A percentile compares a stretch with the other conserved stretches of the same genome.
These are phyloP conservation scores for Drosophila helvetica DNA, from an alignment of 2,888 invertebrate genomes.

Conservation along the genomic window DNA sequence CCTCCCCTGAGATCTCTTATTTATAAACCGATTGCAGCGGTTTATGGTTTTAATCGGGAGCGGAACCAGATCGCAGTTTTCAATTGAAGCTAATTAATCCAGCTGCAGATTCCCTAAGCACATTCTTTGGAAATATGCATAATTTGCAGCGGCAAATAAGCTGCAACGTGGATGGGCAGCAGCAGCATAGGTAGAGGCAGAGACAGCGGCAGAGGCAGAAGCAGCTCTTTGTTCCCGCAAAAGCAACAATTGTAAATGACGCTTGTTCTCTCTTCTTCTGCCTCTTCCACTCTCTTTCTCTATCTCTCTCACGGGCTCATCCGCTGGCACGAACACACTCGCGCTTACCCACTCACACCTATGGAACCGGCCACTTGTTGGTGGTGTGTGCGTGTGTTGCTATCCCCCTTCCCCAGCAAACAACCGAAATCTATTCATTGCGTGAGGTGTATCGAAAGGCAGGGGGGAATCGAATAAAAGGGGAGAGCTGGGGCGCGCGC, in stretches of 20 bases:
- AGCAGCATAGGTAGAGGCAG: slow-evolving; percentile 30
- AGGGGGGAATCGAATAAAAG: slow-evolving; percentile 46
- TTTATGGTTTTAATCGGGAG: slow-evolving; percentile 54
- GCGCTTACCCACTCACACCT: slow-evolving; percentile 2
- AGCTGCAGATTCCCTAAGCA: slow-evolving; percentile 27
- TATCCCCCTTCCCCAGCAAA: slow-evolving; percentile 47
- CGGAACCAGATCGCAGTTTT: slow-evolving; percentile 54
- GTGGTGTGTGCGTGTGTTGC: slow-evolving; percentile 37
- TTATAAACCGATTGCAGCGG: slow-evolving; percentile 58
- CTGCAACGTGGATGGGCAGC: slow-evolving; percentile 11
- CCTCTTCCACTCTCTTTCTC: slow-evolving; percentile 25
- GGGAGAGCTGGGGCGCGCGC: slow-evolving; percentile 55
- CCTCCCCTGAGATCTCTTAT: slow-evolving; percentile 45
- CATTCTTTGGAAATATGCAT: slow-evolving; percentile 60
- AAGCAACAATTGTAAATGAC: slow-evolving; percentile 34
- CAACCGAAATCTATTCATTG: slow-evolving; percentile 60
- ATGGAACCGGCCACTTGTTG: slow-evolving; percentile 60
- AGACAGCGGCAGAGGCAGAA: slow-evolving; percentile 9
- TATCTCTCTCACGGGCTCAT: slow-evolving; percentile 34
- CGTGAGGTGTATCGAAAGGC: slow-evolving; percentile 41
- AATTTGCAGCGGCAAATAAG: slow-evolving; percentile 60
- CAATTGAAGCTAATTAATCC: slow-evolving; percentile 72
- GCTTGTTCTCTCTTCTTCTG: slow-evolving; percentile 24
- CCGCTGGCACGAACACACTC: neutral
- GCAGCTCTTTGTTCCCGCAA: slow-evolving; percentile 31